phyloP scores from a whole-genome alignment of 2,888 invertebrate species.

The Dasysyrphus tricinctus region DNA sequence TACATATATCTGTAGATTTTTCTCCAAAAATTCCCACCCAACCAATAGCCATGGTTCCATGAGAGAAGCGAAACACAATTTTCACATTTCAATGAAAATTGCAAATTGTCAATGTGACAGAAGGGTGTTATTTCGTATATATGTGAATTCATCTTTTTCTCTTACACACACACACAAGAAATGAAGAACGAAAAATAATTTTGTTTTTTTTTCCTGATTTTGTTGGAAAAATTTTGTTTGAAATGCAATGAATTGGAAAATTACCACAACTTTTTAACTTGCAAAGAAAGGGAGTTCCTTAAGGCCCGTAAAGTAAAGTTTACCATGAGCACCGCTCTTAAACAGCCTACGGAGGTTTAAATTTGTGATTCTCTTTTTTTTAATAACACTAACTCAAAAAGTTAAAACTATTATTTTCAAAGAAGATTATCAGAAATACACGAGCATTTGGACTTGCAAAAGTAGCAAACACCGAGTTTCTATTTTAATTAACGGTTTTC shows the following conservation, averaged over 20 bases:
- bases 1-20: neutral
- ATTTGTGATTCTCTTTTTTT: neutral
- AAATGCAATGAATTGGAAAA: conserved; percentile 26
- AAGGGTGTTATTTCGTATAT: conserved; percentile 5
- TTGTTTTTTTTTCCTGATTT: conserved; percentile 11
- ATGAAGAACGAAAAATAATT: neutral
- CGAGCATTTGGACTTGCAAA: no score
- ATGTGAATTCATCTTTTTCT: conserved; percentile 4
- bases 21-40: neutral
- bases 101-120: conserved; percentile 67
- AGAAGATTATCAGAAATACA: neutral
- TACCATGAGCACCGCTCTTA: neutral
- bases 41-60: neutral
- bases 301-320: neutral
- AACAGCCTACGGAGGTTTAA: neutral
- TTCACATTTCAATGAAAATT: conserved; percentile 73
- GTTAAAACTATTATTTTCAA: neutral
- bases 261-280: conserved; percentile 14
- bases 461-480: no score
- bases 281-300: neutral
- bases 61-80: conserved; percentile 53
- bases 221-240: conserved; percentile 2
- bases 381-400: neutral
- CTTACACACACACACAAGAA: neutral
- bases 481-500: no score